A percentile compares a stretch with the other conserved stretches of the same genome.
Evolutionary conservation across 2,113 vertebrate genomes (phyloP).

Genomic region (Circaetus cinerascens): DNA sequence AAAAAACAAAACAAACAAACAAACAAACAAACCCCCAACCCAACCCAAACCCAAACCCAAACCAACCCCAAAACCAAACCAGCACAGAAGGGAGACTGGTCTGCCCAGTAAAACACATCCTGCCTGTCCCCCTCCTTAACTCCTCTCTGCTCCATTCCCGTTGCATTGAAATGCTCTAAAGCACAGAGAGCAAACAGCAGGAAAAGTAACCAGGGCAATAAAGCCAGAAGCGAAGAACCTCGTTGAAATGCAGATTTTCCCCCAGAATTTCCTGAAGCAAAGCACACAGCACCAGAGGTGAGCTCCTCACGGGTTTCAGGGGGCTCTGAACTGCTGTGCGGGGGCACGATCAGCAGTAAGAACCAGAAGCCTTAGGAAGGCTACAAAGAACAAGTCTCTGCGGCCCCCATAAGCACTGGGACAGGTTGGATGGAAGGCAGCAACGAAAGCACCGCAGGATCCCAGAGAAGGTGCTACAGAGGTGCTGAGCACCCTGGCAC

Average conservation of each 20-base stretch:
- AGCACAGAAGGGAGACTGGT: not conserved
- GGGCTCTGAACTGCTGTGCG: rapidly evolving
- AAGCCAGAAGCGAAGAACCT: not conserved
- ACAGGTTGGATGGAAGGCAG: rapidly evolving
- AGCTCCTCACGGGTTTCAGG: rapidly evolving
- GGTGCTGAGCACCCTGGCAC: not conserved
- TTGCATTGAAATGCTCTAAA: not conserved
- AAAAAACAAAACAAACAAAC: not conserved
- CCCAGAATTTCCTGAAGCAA: not conserved
- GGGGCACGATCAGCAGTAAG: not conserved
- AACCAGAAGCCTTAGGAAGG: not conserved
- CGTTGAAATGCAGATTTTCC: not conserved
- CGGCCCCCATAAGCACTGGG: rapidly evolving
- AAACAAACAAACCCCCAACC: no score
- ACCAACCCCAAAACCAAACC: not conserved
- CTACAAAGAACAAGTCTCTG: not conserved
- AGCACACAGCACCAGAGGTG: not conserved
- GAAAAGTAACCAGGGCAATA: not conserved
- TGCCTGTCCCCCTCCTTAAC: not conserved
- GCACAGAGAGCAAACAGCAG: not conserved
- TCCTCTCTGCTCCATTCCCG: not conserved
- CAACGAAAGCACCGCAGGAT: rapidly evolving
- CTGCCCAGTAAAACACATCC: not conserved
- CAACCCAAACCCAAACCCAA: not conserved
- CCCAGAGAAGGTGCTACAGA: not conserved